Percentiles rank a stretch among this genome's conserved stretches.
Evolutionary conservation across 2,113 vertebrate genomes (phyloP).

Genomic region (Physeter macrocephalus): DNA sequence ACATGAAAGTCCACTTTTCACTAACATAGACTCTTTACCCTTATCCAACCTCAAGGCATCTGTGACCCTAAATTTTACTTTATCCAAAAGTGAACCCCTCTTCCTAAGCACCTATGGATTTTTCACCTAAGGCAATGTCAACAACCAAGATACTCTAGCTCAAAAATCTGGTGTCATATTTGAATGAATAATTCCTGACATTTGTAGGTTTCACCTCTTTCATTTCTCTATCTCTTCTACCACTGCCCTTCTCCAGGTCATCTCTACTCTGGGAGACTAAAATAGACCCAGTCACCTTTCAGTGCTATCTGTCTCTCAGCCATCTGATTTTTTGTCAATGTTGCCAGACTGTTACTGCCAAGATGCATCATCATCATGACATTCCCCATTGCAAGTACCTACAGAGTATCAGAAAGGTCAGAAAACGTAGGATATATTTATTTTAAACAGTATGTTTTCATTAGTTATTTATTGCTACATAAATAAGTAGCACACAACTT

Average conservation of each 20-base stretch:
- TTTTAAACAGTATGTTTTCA: neutral
- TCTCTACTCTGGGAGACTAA: neutral
- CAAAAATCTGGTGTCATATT: neutral
- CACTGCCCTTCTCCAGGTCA: conserved; percentile 24
- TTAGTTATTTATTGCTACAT: neutral
- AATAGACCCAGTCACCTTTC: conserved; percentile 36
- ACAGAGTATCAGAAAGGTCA: neutral
- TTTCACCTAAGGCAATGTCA: neutral
- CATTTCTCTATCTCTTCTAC: neutral
- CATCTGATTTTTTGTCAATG: conserved; percentile 15
- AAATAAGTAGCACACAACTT: neutral
- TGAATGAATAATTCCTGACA: neutral
- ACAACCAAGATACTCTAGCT: neutral
- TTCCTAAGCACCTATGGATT: neutral
- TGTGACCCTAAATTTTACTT: neutral
- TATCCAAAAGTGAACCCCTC: neutral
- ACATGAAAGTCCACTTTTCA: neutral
- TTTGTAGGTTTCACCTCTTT: neutral
- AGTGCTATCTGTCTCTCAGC: neutral
- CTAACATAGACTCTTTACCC: neutral
- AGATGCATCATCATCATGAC: neutral
- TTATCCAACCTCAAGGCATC: neutral
- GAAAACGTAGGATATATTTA: neutral
- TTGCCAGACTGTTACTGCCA: neutral
- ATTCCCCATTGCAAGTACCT: neutral